Conservation (phyloP, 1,140 invertebrate genomes). For the Bicyclus anynana region DNA sequence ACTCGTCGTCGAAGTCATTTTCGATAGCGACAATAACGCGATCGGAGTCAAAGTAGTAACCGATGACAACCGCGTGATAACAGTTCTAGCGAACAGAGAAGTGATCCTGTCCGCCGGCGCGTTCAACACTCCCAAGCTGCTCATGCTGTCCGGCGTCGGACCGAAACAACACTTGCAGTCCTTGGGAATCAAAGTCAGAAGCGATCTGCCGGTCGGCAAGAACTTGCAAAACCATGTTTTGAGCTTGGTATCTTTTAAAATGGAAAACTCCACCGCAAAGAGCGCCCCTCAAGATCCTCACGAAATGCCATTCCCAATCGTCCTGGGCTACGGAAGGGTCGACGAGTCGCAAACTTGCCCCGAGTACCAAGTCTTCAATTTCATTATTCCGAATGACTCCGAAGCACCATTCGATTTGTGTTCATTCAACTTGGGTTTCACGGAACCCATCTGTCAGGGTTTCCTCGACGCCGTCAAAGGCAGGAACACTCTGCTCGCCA, state of each 20-base stretch:
- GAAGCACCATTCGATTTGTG: neutral
- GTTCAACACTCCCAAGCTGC: slow-evolving; percentile 79
- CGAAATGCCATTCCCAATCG: neutral
- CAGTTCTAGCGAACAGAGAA: slow-evolving; percentile 61
- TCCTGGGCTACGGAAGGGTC: neutral
- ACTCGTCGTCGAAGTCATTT: slow-evolving; percentile 74
- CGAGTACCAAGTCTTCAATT: neutral
- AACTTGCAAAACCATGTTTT: slow-evolving; percentile 82
- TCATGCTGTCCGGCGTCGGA: slow-evolving; percentile 85
- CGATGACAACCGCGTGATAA: slow-evolving; percentile 72
- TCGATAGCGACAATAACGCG: slow-evolving; percentile 78
- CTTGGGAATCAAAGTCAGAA: slow-evolving; percentile 78
- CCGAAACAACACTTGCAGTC: slow-evolving; percentile 77
- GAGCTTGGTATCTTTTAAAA: neutral
- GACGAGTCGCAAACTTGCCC: neutral
- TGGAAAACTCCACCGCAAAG: neutral
- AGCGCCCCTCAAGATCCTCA: neutral
- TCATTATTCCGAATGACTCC: neutral
- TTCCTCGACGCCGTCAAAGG: neutral
- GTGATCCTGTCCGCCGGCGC: slow-evolving; percentile 83
- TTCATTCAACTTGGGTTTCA: neutral
- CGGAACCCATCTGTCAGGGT: neutral
- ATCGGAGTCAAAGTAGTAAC: slow-evolving; percentile 61
- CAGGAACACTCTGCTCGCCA: slow-evolving; percentile 17
- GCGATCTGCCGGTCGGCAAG: slow-evolving; percentile 83